Percentiles rank a stretch among this genome's conserved stretches.
These are phyloP conservation scores for Madoqua kirkii DNA, from an alignment of 2,113 vertebrate genomes.

Conservation along the genomic window DNA sequence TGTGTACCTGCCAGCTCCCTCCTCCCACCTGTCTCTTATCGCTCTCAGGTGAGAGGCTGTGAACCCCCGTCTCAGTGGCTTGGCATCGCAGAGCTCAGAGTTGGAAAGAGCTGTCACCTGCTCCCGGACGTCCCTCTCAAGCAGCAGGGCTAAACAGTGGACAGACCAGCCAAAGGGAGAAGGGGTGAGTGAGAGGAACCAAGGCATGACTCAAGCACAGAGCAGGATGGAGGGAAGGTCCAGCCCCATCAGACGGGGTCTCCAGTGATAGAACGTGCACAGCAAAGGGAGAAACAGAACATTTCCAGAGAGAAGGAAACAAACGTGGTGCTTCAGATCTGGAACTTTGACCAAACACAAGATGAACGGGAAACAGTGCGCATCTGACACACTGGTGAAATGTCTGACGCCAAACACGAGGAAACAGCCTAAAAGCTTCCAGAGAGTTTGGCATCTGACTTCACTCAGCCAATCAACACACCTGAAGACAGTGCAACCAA, in stretches of 20 bases:
- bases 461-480: no score
- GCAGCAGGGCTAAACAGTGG: not conserved
- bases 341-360: not conserved
- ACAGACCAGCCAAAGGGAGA: not conserved
- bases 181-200: no score
- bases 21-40: not conserved
- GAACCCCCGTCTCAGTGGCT: not conserved
- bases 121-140: not conserved
- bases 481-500: no score
- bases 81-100: rapidly evolving
- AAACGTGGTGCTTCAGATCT: not conserved
- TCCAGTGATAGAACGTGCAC: rapidly evolving
- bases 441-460: no score
- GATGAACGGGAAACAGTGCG: not conserved
- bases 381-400: no score
- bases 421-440: no score
- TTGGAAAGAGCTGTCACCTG: not conserved
- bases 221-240: no score
- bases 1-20: not conserved
- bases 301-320: not conserved
- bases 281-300: not conserved
- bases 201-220: no score
- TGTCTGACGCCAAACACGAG: no score
- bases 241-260: not conserved
- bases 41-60: not conserved